A percentile compares a stretch with the other conserved stretches of the same genome.
These are phyloP conservation scores for Nycticryphes semicollaris DNA, from an alignment of 2,113 vertebrate genomes.

Conservation along the genomic window DNA sequence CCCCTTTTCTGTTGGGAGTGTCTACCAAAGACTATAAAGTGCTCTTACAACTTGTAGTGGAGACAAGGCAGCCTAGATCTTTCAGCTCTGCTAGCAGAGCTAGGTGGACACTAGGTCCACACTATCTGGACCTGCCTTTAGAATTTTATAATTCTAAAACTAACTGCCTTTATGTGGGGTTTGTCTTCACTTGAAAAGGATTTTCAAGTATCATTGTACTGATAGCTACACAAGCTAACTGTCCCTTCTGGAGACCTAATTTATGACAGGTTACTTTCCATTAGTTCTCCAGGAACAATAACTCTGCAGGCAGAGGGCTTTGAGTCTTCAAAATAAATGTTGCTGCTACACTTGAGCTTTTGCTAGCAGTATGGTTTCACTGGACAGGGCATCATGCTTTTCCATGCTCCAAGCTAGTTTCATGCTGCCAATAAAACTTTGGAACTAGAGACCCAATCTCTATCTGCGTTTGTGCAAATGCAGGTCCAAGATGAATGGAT, in stretches of 20 bases:
- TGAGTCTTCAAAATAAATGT: neutral
- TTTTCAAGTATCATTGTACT: neutral
- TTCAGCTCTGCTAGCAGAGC: neutral
- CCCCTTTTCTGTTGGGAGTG: neutral
- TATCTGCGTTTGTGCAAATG: neutral
- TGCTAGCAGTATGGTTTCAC: neutral
- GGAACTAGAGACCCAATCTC: neutral
- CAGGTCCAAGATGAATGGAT: neutral
- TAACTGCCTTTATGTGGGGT: neutral
- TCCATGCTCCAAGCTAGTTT: neutral
- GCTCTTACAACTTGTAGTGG: neutral
- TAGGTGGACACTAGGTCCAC: too few relatives aligned
- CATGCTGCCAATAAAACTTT: neutral
- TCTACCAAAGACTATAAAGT: neutral
- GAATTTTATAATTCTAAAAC: neutral
- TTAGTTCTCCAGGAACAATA: neutral
- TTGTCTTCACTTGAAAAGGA: neutral
- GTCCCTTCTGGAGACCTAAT: neutral
- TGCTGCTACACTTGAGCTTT: neutral
- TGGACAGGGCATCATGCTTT: neutral
- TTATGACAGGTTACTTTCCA: neutral
- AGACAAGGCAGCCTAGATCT: neutral
- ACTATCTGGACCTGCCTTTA: neutral
- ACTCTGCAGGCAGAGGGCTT: neutral
- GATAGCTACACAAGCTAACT: neutral